A percentile compares a stretch with the other conserved stretches of the same genome.
Evolutionary conservation across 1,140 invertebrate genomes (phyloP).

Genomic region (Cotesia chilonis): DNA sequence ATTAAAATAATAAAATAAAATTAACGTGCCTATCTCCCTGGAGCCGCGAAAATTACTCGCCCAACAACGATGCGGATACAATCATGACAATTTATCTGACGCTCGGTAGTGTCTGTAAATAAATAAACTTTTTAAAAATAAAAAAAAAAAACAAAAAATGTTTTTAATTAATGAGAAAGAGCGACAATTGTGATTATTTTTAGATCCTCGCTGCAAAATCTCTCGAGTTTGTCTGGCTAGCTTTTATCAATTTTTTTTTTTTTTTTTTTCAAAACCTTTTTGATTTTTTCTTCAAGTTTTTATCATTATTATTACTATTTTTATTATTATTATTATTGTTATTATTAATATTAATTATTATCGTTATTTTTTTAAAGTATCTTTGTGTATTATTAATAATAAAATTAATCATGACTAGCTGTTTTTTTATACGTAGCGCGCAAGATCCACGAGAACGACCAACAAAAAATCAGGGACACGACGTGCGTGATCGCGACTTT

Average conservation of each 20-base stretch:
- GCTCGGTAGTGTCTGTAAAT: neutral
- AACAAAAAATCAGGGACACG: slow-evolving; percentile 6
- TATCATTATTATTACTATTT: neutral
- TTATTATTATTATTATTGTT: neutral
- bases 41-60: slow-evolving; percentile 27
- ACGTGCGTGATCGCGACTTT: neutral
- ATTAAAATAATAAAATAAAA: slow-evolving; percentile 27
- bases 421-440: neutral
- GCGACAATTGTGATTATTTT: slow-evolving; percentile 14
- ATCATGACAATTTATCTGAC: slow-evolving; percentile 28
- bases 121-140: neutral
- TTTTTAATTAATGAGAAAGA: slow-evolving; percentile 29
- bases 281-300: neutral
- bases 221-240: slow-evolving; percentile 13
- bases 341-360: neutral
- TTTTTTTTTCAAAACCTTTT: slow-evolving; percentile 8
- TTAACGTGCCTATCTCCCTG: slow-evolving; percentile 31
- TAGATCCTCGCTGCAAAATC: slow-evolving; percentile 14
- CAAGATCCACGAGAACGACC: neutral
- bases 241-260: neutral
- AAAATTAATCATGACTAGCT: slow-evolving; percentile 9
- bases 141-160: neutral
- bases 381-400: slow-evolving; percentile 1
- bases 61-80: slow-evolving; percentile 38
- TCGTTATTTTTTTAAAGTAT: slow-evolving; percentile 4